phyloP scores from a whole-genome alignment of 2,113 vertebrate genomes.

The Chitala chitala region DNA sequence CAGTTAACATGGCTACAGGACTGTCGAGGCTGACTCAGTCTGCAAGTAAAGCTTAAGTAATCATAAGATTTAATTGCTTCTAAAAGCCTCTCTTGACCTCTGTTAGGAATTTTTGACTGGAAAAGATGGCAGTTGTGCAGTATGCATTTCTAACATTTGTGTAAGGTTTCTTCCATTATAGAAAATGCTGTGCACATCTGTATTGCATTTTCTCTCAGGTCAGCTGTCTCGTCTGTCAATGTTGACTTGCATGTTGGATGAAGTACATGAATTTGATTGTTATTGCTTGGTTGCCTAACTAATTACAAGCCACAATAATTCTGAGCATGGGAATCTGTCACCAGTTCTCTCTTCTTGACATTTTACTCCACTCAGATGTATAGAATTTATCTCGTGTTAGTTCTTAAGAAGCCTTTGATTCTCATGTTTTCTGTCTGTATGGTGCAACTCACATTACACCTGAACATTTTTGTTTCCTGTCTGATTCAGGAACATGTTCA shows the following conservation, averaged over 20 bases:
- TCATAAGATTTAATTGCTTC: neutral
- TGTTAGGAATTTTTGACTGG: neutral
- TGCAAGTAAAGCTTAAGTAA: too few species aligned
- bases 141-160: neutral
- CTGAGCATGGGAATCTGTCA: slow-evolving; percentile 22
- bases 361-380: neutral
- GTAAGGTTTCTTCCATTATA: too few species aligned
- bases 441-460: too few species aligned
- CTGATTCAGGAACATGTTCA: too few species aligned
- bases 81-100: neutral
- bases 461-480: too few species aligned
- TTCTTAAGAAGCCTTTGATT: slow-evolving; percentile 1
- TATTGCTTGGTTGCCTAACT: slow-evolving; percentile 11
- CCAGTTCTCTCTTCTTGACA: neutral
- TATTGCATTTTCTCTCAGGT: neutral
- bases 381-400: slow-evolving; percentile 7
- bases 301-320: slow-evolving; percentile 18
- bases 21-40: too few species aligned
- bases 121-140: too few species aligned
- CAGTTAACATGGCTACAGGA: neutral
- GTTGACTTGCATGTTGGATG: neutral
- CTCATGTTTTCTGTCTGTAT: too few species aligned
- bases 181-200: neutral
- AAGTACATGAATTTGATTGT: slow-evolving; percentile 29
- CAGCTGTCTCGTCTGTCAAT: neutral